phyloP scores from a whole-genome alignment of 2,888 invertebrate species.

The Chloroclystis v-ata region DNA sequence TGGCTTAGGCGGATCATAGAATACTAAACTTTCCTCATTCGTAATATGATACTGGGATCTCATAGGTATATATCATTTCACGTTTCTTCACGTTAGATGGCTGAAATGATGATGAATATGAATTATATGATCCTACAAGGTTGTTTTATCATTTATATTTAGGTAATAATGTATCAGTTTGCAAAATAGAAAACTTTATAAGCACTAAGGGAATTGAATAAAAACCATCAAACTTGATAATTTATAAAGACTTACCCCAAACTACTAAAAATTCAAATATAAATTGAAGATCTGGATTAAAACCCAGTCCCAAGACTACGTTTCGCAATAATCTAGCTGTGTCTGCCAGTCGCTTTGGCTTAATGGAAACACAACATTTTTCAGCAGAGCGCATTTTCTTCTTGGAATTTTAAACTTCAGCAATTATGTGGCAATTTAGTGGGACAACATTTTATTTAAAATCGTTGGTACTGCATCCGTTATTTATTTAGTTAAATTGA shows the following conservation, averaged over 20 bases:
- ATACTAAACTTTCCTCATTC: background rate
- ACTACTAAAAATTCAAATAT: conserved; percentile 4
- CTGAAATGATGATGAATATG: too few relatives aligned
- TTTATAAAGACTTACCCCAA: conserved; percentile 1
- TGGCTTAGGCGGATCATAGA: background rate
- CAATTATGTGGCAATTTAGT: conserved; percentile 14
- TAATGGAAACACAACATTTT: conserved; percentile 37
- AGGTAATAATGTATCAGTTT: too few relatives aligned
- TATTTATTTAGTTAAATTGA: too few relatives aligned
- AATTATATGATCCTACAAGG: too few relatives aligned
- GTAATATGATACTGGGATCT: background rate
- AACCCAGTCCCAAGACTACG: conserved; percentile 9
- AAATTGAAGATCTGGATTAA: conserved; percentile 12
- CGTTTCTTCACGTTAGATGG: too few relatives aligned
- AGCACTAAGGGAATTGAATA: too few relatives aligned
- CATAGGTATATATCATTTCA: too few relatives aligned
- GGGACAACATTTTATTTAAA: background rate
- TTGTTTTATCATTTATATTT: too few relatives aligned
- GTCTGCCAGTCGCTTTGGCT: conserved; percentile 14
- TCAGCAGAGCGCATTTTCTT: conserved; percentile 29
- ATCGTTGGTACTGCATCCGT: background rate
- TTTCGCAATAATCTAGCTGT: conserved; percentile 16
- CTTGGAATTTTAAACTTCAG: conserved; percentile 23
- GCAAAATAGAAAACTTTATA: too few relatives aligned
- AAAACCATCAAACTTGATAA: too few relatives aligned